Evolutionary conservation across 1,140 invertebrate species (phyloP), one percentile per base, ranked within the genome.

Genomic region (Drosophila mauritiana): DNA sequence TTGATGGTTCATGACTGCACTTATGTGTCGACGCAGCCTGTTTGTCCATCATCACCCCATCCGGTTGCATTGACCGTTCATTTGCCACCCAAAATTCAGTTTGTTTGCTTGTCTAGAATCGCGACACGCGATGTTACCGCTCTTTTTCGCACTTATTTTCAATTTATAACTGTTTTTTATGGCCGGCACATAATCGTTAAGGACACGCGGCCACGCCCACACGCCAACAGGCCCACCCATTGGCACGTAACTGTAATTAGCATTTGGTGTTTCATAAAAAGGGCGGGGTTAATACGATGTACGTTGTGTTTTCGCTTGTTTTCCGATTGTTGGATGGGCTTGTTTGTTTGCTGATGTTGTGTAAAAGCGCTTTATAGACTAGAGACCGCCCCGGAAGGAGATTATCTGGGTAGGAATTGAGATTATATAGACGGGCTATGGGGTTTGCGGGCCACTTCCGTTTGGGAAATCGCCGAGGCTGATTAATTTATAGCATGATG

Each of bases 401-500:
- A 55, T 77, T 61, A 70, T 76, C 58, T 74, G 57, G 57, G 49
- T 25, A 34, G 48, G 22, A 69, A 13, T 37, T 49, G 20, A 37
- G 63, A 31, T 65, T 48, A 36, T 67, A 65, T 65, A 40, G 42
- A 57, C 11, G 42, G 42, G 17, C 27, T 31, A 31, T 45, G 17
- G 27, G 57, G 25, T 10, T 51, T 13, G n/a, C 10, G 3, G 43
- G 43, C 20, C 12, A 51, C 27, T 51, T 51, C 15, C 48, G 48
- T 27, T 51, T 34, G 48, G 48, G 48, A 51, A 36, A 11, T 43
- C 13, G 36, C 36, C 13, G 12, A 0, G 12, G 36, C 36, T 37
- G 22, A 70, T 86, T 83, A 83, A 78, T 58, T 88, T 92, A 92
- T 75, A 91, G 84, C 88, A 86, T 86, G 56, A 92, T 92, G 74